These are phyloP conservation scores for Orgyia antiqua DNA, from an alignment of 2,888 invertebrate species.

Conservation along the genomic window DNA sequence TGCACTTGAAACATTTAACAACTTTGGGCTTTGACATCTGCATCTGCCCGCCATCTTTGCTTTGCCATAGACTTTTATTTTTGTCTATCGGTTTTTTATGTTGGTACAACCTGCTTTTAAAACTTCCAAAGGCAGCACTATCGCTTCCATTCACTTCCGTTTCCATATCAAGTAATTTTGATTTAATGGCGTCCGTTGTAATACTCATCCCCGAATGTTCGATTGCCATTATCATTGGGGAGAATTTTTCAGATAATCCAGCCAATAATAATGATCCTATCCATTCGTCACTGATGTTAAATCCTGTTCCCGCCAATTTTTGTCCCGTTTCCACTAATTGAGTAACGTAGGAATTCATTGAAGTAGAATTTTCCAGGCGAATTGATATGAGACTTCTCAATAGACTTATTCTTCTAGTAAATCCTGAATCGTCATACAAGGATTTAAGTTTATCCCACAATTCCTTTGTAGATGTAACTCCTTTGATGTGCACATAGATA, in stretches of 20 bases:
- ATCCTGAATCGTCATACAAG: conserved; percentile 4
- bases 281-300: conserved; percentile 8
- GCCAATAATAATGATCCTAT: conserved; percentile 3
- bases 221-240: not conserved
- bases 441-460: conserved; percentile 1
- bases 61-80: not conserved
- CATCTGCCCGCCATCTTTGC: not conserved
- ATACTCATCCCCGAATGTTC: not conserved
- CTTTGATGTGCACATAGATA: conserved; percentile 5
- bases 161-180: not conserved
- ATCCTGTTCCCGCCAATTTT: conserved; percentile 6
- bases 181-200: conserved; percentile 1
- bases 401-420: conserved; percentile 1
- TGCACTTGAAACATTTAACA: not conserved
- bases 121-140: not conserved
- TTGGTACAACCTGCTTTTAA: not conserved
- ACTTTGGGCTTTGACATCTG: not conserved
- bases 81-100: not conserved
- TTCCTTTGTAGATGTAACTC: not conserved
- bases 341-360: conserved; percentile 4
- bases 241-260: not conserved
- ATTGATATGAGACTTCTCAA: conserved; percentile 4
- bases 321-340: conserved; percentile 8
- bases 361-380: conserved; percentile 4
- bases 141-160: not conserved